These are phyloP conservation scores for Xiphophorus birchmanni DNA, from an alignment of 2,797 vertebrate genomes.

Conservation along the genomic window DNA sequence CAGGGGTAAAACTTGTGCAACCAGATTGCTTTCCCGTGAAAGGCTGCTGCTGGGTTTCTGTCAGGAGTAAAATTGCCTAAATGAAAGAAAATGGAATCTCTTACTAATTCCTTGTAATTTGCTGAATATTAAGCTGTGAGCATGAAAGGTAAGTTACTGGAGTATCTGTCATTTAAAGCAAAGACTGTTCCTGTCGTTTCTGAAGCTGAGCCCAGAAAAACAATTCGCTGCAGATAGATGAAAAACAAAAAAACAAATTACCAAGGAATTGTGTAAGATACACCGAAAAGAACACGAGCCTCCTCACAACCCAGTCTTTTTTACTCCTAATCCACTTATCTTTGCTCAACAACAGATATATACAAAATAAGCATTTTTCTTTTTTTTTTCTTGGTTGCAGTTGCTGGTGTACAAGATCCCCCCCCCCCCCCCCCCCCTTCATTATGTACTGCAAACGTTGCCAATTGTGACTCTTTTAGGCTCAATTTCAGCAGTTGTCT, in stretches of 20 bases:
- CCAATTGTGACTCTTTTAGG: conserved; percentile 26
- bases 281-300: conserved; percentile 37
- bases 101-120: conserved; percentile 44
- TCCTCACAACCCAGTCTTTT: conserved; percentile 44
- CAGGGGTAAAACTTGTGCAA: conserved; percentile 21
- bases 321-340: conserved; percentile 32
- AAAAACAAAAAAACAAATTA: conserved; percentile 41
- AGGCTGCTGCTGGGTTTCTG: conserved; percentile 20
- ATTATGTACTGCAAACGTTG: conserved; percentile 44
- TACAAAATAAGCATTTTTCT: conserved; percentile 40
- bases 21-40: conserved; percentile 48
- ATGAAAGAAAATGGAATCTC: conserved; percentile 20
- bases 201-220: conserved; percentile 43
- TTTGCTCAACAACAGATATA: neutral
- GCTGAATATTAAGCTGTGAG: conserved; percentile 29
- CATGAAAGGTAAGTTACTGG: conserved; percentile 50
- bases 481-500: conserved; percentile 36
- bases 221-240: conserved; percentile 40
- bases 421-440: conserved; percentile 21
- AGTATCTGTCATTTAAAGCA: conserved; percentile 51
- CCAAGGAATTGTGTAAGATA: conserved; percentile 50
- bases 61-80: conserved; percentile 18
- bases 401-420: neutral
- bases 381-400: neutral
- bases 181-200: conserved; percentile 41